phyloP scores from a whole-genome alignment of 2,797 vertebrate species.

The Oreonectes daqikongensis region DNA sequence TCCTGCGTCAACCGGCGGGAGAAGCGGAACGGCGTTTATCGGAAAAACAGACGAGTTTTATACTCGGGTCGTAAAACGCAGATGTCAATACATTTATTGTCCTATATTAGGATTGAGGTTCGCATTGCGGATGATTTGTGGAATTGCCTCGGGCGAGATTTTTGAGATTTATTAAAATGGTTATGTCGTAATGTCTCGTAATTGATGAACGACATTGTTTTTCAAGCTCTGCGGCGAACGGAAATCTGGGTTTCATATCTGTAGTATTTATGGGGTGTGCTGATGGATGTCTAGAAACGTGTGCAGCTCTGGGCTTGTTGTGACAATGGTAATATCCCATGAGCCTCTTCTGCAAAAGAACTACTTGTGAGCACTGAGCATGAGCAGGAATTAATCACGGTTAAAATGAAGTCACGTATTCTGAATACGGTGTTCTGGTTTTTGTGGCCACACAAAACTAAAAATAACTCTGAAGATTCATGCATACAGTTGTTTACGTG shows the following conservation, averaged over 20 bases:
- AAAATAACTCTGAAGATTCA: conserved; percentile 52
- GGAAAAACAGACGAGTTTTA: background rate
- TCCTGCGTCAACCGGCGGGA: conserved; percentile 4
- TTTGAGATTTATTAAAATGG: conserved; percentile 29
- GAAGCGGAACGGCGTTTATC: background rate
- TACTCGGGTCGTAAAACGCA: conserved; percentile 14
- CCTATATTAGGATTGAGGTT: conserved; percentile 5
- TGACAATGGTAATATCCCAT: conserved; percentile 66
- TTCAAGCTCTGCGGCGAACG: conserved; percentile 14
- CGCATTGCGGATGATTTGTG: conserved; percentile 16
- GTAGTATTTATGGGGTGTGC: conserved; percentile 24
- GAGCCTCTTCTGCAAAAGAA: conserved; percentile 56
- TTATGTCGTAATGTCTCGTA: conserved; percentile 11
- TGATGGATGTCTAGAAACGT: conserved; percentile 39
- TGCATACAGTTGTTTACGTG: conserved; percentile 46
- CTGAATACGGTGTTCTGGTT: conserved; percentile 11
- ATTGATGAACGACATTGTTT: conserved; percentile 33
- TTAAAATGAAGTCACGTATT: conserved; percentile 61
- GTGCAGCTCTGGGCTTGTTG: conserved; percentile 58
- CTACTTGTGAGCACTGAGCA: conserved; percentile 57
- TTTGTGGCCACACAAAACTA: conserved; percentile 57
- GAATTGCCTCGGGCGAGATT: conserved; percentile 4
- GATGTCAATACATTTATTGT: conserved; percentile 40
- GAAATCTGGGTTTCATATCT: conserved; percentile 37
- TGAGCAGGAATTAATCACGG: conserved; percentile 59